Base-by-base conservation (phyloP, 2,113 vertebrate genomes). In the Bucco capensis region DNA sequence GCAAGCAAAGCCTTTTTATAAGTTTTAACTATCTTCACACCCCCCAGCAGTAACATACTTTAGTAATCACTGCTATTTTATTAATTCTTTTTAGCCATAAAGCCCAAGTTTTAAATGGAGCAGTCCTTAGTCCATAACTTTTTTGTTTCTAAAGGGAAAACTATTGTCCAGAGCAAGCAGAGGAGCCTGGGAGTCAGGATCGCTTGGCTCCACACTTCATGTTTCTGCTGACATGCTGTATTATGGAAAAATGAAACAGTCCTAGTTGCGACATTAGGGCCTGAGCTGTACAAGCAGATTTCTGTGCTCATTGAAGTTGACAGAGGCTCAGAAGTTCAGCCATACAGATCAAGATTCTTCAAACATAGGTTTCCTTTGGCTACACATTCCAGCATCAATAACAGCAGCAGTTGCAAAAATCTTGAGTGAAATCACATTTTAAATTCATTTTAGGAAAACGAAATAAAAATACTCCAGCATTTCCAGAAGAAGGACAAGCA, bases 201-300 rank as follows among this genome's bases (percentile, higher is more conserved):
- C 58, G n/a, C 77, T 79, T 92, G 86, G 73, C 92, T 94, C 66
- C 84, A n/a, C 51, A 31, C 78, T 58, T 90, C 84, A 17, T 51
- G 67, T 84, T 89, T 89, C 91, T 87, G 82, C 78, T 87, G 92
- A 95, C 89, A 83, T 56, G n/a, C 23, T 62, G 51, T 64, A 92
- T 93, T 87, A 96, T 12, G 56, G 92, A 93, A 92, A 96, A 94
- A 93, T 1, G 58, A 95, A 90, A 84, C 70, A 83, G 67, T 44
- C 51, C 74, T 44, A 35, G 19, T 94, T 96, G 77, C 2, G 1
- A 88, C 95, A 93, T 21, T 58, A 47, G 1, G 17, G 83, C 37
- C 92, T 61, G 65, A 91, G 40, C 31, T 75, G 38, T 58, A 79
- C 50, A 78, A 86, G 83, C 92, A 89, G 58, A 90, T 84, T 87